Percentiles rank a stretch among this genome's conserved stretches.
Conservation (phyloP, 2,797 vertebrate species). For the Lepus townsendii region DNA sequence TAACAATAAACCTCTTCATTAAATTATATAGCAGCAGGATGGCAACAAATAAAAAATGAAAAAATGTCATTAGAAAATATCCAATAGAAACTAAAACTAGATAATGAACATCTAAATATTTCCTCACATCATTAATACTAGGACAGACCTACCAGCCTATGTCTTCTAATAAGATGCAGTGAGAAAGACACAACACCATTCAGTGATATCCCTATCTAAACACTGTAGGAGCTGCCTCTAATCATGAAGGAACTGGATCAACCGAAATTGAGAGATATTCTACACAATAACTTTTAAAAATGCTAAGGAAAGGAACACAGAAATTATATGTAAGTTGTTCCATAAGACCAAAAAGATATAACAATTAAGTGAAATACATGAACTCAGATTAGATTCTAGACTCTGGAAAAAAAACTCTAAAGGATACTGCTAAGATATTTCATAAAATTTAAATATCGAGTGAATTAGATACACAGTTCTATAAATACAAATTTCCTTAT, state of each 20-base stretch:
- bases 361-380: neutral
- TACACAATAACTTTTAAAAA: neutral
- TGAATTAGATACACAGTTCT: neutral
- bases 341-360: neutral
- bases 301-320: slow-evolving; percentile 19
- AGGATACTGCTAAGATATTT: neutral
- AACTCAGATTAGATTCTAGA: neutral
- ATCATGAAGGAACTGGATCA: neutral
- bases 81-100: neutral
- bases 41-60: neutral
- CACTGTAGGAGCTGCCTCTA: neutral
- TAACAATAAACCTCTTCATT: neutral
- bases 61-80: neutral
- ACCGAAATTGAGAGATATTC: neutral
- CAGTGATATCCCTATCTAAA: neutral
- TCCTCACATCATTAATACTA: neutral
- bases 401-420: neutral
- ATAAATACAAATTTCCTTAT: neutral
- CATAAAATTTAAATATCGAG: neutral
- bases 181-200: neutral
- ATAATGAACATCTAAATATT: neutral
- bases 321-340: neutral
- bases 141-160: neutral
- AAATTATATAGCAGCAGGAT: neutral
- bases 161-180: neutral